Evolutionary conservation across 2,113 vertebrate genomes (phyloP), one percentile per base, ranked within the genome.

Genomic region (Baryphthengus martii): DNA sequence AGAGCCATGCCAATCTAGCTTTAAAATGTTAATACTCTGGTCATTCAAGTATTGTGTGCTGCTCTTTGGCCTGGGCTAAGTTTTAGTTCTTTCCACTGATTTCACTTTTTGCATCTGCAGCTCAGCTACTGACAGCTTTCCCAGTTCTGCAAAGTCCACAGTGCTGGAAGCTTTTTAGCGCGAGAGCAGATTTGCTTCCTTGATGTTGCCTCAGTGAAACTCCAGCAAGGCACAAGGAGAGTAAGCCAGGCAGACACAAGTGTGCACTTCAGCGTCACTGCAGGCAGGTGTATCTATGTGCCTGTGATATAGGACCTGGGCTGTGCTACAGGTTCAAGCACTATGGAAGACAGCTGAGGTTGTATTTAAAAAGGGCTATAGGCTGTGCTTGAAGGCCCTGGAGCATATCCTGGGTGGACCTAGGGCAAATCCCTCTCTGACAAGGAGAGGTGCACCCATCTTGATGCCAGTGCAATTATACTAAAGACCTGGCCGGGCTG

Each of bases 201-300:
- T 65, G 62, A 45, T 1, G 3, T 14, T 33, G 55, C 26, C 42
- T 50, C 1, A 1, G 23, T 39, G 35, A 39, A 74, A 55, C 35
- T 73, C 59, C 33, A 31, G 61, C 33, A 16, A 35, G 4, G 20
- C 42, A 8, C 17, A 19, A 31, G 21, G 26, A 78, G 45, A 80
- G 20, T 2, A 33, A 74, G 28, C 28, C 61, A 31, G 14, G 80
- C 20, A 79, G 55, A 19, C 37, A 20, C 0, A 3, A 63, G 37
- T 4, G 4, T 3, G 8, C 3, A 1, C 29, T 40, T 42, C 45
- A 29, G 67, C 3, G 0, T 18, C 1, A 1, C 74, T 31, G 17
- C 11, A 49, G 19, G 61, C 47, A 55, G 40, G 12, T 44, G 7
- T 17, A 44, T 8, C 66, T 26, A 18, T 10, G 9, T 73, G 31